A percentile compares a stretch with the other conserved stretches of the same genome.
Conservation (phyloP, 2,113 vertebrate genomes). For the Cynocephalus volans region DNA sequence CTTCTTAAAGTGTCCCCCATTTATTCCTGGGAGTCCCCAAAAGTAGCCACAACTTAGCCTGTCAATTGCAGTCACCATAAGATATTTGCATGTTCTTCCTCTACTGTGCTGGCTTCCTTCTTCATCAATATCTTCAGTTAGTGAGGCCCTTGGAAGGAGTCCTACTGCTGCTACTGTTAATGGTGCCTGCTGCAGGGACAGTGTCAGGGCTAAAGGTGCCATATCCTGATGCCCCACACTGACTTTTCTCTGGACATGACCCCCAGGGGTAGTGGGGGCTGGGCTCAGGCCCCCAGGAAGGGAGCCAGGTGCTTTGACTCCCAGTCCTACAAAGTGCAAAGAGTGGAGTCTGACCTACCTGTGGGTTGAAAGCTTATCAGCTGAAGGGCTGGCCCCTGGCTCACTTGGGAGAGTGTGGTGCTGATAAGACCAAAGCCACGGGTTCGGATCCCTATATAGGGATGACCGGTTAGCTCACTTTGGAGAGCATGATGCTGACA, state of each 20-base stretch:
- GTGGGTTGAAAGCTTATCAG: not conserved
- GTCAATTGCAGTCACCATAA: accelerated
- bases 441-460: too few species aligned
- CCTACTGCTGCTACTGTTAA: not conserved
- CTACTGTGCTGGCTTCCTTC: not conserved
- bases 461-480: too few species aligned
- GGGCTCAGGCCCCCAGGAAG: not conserved
- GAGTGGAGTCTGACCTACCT: not conserved
- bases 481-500: too few species aligned
- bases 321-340: not conserved
- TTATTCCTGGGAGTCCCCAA: not conserved
- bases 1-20: not conserved
- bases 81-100: not conserved
- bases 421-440: too few species aligned
- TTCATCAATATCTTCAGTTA: not conserved
- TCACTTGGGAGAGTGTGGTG: too few species aligned
- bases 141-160: not conserved
- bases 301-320: not conserved
- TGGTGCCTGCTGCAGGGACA: not conserved
- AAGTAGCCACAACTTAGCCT: not conserved
- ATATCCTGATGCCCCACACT: not conserved
- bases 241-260: not conserved
- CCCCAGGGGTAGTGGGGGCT: not conserved
- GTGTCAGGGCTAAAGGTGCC: not conserved
- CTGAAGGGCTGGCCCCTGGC: too few species aligned